These are phyloP conservation scores for Drosophila multiciliata DNA, from an alignment of 2,888 invertebrate genomes.

Conservation along the genomic window DNA sequence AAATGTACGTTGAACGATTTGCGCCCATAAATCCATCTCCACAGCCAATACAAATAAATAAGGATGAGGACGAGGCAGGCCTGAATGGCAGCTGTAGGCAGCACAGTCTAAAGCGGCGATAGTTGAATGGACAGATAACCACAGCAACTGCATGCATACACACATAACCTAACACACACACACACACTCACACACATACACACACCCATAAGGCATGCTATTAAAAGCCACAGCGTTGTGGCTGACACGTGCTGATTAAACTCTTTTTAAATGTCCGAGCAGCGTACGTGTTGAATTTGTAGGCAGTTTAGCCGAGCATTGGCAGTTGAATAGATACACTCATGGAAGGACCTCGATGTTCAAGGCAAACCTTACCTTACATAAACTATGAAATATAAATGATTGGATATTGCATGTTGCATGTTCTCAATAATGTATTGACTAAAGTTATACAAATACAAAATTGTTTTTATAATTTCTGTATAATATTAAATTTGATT, in stretches of 20 bases:
- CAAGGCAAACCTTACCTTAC: too few species aligned
- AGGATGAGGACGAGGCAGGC: conserved; percentile 1
- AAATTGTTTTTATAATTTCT: neutral
- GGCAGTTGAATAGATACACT: conserved; percentile 29
- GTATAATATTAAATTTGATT: neutral
- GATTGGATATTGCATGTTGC: neutral
- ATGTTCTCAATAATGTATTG: neutral
- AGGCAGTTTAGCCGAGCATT: conserved; percentile 12
- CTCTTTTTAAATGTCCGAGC: conserved; percentile 55
- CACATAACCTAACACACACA: conserved; percentile 2
- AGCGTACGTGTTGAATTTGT: conserved; percentile 40
- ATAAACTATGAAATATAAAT: neutral
- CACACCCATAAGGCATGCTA: conserved; percentile 1
- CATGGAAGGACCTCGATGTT: neutral
- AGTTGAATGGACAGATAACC: conserved; percentile 49
- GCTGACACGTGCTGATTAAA: conserved; percentile 68
- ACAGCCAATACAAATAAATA: conserved; percentile 75
- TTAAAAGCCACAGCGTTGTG: conserved; percentile 34
- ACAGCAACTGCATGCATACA: conserved; percentile 26
- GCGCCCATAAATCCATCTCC: conserved; percentile 71
- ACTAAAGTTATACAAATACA: neutral
- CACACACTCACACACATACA: conserved; percentile 3
- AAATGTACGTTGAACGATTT: conserved; percentile 64
- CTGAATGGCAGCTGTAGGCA: conserved; percentile 14
- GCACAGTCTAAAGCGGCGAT: conserved; percentile 21